Conservation (phyloP, 2,888 invertebrate genomes). For the Ariolimax columbianus region DNA sequence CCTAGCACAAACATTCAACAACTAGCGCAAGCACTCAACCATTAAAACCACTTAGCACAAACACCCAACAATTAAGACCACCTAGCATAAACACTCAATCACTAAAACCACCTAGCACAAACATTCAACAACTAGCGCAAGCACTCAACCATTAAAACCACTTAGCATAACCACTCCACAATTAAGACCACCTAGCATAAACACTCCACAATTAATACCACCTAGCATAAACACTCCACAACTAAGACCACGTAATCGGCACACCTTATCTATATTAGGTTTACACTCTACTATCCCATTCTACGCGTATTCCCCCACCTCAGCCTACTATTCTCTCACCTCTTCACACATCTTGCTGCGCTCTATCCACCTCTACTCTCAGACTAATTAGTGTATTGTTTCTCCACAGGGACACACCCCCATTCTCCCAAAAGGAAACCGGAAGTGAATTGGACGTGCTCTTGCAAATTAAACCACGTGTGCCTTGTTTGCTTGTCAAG, state of each 20-base stretch:
- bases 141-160: too few relatives aligned
- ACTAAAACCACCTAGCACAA: not conserved
- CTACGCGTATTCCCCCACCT: not conserved
- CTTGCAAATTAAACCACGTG: not conserved
- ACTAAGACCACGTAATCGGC: not conserved
- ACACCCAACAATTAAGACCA: too few relatives aligned
- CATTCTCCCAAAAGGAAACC: not conserved
- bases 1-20: not conserved
- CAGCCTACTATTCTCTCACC: not conserved
- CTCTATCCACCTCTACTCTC: not conserved
- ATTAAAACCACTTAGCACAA: too few relatives aligned
- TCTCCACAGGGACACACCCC: conserved; percentile 12
- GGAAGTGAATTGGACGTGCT: not conserved
- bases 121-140: not conserved
- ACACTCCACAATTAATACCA: too few relatives aligned
- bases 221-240: not conserved
- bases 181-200: too few relatives aligned
- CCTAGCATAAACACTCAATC: too few relatives aligned
- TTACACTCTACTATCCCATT: too few relatives aligned
- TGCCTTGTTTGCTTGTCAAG: not conserved
- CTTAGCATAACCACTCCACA: too few relatives aligned
- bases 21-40: too few relatives aligned
- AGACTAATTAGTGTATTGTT: conserved; percentile 20
- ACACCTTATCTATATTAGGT: not conserved
- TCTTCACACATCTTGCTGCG: not conserved